Evolutionary conservation across 1,140 invertebrate genomes (phyloP).

Genomic region (Triops cancriformis): DNA sequence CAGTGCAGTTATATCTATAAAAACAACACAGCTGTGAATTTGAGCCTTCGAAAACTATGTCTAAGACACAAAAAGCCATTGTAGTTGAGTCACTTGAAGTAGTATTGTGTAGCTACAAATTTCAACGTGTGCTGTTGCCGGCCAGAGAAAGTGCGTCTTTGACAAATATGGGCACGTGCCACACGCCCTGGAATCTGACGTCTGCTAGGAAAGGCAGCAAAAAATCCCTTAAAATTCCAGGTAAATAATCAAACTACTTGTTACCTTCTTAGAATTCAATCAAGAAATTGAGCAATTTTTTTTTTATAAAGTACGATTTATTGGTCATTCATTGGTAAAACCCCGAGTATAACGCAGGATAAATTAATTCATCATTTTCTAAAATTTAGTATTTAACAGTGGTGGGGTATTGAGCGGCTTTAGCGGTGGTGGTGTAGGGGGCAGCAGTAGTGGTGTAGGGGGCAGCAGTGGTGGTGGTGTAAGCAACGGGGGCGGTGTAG

Average conservation of each 20-base stretch:
- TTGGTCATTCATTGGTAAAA: neutral
- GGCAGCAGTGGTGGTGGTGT: neutral
- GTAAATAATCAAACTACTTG: neutral
- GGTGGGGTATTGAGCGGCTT: neutral
- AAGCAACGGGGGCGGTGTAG: neutral
- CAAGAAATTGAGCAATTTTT: neutral
- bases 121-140: too few relatives aligned
- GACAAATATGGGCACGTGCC: too few relatives aligned
- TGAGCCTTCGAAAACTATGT: too few relatives aligned
- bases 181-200: too few relatives aligned
- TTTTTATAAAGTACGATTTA: slow-evolving; percentile 2
- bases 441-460: neutral
- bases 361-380: neutral
- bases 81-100: too few relatives aligned
- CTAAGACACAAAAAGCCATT: too few relatives aligned
- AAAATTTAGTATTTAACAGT: neutral
- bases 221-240: neutral
- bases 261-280: neutral
- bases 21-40: too few relatives aligned
- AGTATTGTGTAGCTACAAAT: too few relatives aligned
- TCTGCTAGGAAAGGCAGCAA: too few relatives aligned
- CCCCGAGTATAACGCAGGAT: neutral
- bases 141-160: too few relatives aligned
- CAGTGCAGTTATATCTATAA: too few relatives aligned
- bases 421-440: neutral